Evolutionary conservation across 2,113 vertebrate species (phyloP).

Genomic region (Colistium nudipinnis): DNA sequence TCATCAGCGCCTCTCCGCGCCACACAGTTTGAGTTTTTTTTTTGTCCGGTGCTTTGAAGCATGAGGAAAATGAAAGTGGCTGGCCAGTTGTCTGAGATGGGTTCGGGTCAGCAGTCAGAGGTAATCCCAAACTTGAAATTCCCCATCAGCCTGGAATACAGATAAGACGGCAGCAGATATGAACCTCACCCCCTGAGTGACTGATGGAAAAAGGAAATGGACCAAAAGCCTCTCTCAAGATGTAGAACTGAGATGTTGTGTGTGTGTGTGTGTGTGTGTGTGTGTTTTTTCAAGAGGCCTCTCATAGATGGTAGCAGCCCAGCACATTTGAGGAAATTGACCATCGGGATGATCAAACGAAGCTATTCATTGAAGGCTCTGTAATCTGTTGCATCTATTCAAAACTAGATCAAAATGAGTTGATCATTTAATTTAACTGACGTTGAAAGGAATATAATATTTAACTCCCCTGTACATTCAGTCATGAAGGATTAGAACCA

Average conservation of each 20-base stretch:
- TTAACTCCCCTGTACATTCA: not conserved
- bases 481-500: constrained; percentile 38
- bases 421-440: constrained; percentile 1
- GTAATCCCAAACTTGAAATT: constrained; percentile 80
- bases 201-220: constrained; percentile 78
- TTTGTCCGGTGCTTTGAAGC: constrained; percentile 36
- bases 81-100: constrained; percentile 52
- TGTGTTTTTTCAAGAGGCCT: constrained; percentile 59
- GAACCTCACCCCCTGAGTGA: constrained; percentile 56
- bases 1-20: constrained; percentile 24
- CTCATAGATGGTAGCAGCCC: constrained; percentile 15
- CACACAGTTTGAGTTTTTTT: constrained; percentile 40
- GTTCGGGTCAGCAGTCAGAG: constrained; percentile 76
- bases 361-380: not conserved
- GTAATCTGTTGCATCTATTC: not conserved
- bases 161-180: constrained; percentile 77
- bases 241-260: constrained; percentile 62
- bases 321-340: constrained; percentile 14
- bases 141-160: constrained; percentile 77
- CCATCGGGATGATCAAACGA: not conserved
- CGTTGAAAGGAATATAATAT: not conserved
- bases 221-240: constrained; percentile 68
- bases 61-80: constrained; percentile 59
- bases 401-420: not conserved
- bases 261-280: constrained; percentile 43